Evolutionary conservation across 2,797 vertebrate genomes (phyloP), one percentile per base, ranked within the genome.

Genomic region (Diglossa cyanea): DNA sequence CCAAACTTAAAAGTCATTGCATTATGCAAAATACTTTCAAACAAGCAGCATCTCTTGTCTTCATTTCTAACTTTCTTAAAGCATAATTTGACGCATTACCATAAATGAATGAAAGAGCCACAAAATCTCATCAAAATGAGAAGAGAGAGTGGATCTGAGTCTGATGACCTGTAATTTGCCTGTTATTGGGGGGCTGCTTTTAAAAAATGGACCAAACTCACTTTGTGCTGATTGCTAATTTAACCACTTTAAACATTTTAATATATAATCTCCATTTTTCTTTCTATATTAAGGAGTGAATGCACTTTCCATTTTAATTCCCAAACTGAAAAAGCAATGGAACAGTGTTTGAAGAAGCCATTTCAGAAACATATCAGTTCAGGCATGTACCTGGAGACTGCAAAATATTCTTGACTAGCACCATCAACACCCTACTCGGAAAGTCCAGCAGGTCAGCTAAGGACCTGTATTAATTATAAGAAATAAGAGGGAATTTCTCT

Each of bases 11-110:
- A 94, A 93, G 75, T 81, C 74, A 70, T 53, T 80, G 50, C 45
- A 28, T 87, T 93, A 89, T 83, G 84, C 72, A 94, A 92, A 92
- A 91, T 58, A 39, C 57, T 87, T 93, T 82, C 13, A 84, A 94
- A 83, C 50, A 91, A 87, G 42, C 31, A 71, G n/a, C 78, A 68
- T 85, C 35, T 90, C 81, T 79, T 89, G 53, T 74, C 84, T 93
- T 93, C 23, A 66, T 92, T 83, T 85, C 65, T 90, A 82, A 65
- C 57, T 76, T 93, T 94, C 77, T 83, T 92, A 80, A 66, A 80
- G 82, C 44, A 47, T 91, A 91, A 93, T 87, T 85, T 79, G 57
- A 77, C 58, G 13, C 30, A 79, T 92, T 90, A 78, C 47, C 80
- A 91, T 91, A 92, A 95, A 63, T 84, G 70, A 94, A 92, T 44